A percentile compares a stretch with the other conserved stretches of the same genome.
Conservation (phyloP, 2,797 vertebrate genomes). For the Sebastes miniatus region DNA sequence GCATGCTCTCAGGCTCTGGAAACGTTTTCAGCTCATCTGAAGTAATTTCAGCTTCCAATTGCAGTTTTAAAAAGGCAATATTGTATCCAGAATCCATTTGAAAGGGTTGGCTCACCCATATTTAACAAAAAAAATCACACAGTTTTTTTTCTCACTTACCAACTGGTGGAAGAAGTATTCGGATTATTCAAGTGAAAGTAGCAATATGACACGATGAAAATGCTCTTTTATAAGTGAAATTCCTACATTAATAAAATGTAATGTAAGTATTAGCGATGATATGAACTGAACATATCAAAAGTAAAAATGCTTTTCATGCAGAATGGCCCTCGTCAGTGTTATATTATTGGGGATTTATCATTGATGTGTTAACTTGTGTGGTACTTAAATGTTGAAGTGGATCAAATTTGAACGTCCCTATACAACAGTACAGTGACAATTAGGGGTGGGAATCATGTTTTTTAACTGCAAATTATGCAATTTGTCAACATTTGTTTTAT, state of each 20-base stretch:
- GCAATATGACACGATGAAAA: background rate
- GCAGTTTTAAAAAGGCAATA: conserved; percentile 32
- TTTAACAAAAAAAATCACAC: conserved; percentile 10
- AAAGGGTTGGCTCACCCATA: background rate
- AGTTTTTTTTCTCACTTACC: background rate
- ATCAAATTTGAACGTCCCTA: background rate
- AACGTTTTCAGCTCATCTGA: conserved; percentile 42
- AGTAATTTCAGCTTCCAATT: conserved; percentile 38
- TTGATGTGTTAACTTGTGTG: background rate
- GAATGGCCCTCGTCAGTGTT: background rate
- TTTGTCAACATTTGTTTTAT: too few species aligned
- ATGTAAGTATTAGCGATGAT: background rate
- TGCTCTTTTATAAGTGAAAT: background rate
- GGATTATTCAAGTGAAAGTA: background rate
- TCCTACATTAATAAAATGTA: background rate
- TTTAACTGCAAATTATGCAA: too few species aligned
- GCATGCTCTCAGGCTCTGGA: conserved; percentile 14
- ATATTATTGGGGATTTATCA: background rate
- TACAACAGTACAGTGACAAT: background rate
- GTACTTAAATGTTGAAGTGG: background rate
- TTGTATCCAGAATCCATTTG: conserved; percentile 21
- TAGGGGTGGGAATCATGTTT: too few species aligned
- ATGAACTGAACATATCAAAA: background rate
- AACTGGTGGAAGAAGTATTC: background rate
- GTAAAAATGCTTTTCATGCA: background rate